phyloP scores from a whole-genome alignment of 2,797 vertebrate species.

The Pachyuromys duprasi region DNA sequence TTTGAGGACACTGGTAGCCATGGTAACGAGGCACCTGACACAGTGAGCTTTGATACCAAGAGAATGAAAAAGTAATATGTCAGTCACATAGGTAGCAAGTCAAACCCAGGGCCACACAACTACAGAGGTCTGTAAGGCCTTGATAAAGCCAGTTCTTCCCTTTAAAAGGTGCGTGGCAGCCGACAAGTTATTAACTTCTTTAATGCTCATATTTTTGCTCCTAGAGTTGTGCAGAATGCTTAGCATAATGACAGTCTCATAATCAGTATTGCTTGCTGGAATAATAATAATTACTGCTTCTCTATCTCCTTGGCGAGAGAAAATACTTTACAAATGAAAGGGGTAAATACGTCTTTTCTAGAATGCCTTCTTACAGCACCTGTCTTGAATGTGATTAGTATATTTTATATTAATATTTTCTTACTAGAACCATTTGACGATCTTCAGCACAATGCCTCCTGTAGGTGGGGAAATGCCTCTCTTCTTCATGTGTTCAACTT shows the following conservation, averaged over 20 bases:
- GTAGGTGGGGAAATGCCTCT: neutral
- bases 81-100: slow-evolving; percentile 15
- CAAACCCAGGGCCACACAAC: neutral
- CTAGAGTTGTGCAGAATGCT: neutral
- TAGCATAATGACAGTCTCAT: neutral
- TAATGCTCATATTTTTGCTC: slow-evolving; percentile 14
- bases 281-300: neutral
- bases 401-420: slow-evolving; percentile 40
- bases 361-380: neutral
- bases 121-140: neutral
- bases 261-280: neutral
- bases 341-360: slow-evolving; percentile 27
- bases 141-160: slow-evolving; percentile 4
- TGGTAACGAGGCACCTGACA: neutral
- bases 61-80: slow-evolving; percentile 22
- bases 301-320: slow-evolving; percentile 14
- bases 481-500: neutral
- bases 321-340: slow-evolving; percentile 50
- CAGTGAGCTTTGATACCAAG: slow-evolving; percentile 47
- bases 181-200: slow-evolving; percentile 13
- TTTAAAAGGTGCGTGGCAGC: neutral
- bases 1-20: neutral
- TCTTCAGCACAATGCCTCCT: slow-evolving; percentile 22
- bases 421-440: neutral
- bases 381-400: slow-evolving; percentile 40